Evolutionary conservation across 2,888 invertebrate species (phyloP).

Genomic region (Brenthis daphne): DNA sequence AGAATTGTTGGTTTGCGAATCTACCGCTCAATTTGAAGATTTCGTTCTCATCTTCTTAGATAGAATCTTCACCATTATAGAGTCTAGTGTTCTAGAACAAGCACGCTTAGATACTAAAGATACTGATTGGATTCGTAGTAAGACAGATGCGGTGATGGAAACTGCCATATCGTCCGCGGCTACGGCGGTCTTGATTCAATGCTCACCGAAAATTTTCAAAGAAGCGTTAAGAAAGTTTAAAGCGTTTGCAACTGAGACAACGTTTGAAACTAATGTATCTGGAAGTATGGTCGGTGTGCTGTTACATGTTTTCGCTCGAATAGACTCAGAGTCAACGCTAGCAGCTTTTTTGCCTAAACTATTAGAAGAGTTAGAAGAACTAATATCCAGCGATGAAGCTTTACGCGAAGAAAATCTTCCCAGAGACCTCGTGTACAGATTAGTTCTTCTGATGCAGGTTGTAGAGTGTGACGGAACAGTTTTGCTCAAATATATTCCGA

Average conservation of each 20-base stretch:
- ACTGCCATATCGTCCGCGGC: slow-evolving; percentile 86
- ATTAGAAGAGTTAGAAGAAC: slow-evolving; percentile 83
- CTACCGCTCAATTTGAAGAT: slow-evolving; percentile 93
- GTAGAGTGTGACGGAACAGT: slow-evolving; percentile 85
- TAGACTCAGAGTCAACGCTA: slow-evolving; percentile 86
- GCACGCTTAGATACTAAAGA: slow-evolving; percentile 85
- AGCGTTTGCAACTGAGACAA: slow-evolving; percentile 86
- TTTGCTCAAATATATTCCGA: slow-evolving; percentile 85
- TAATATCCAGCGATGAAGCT: slow-evolving; percentile 85
- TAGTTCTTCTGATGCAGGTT: slow-evolving; percentile 87
- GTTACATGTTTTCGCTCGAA: slow-evolving; percentile 84
- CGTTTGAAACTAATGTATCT: slow-evolving; percentile 92
- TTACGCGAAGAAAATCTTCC: slow-evolving; percentile 89
- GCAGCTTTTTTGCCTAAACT: slow-evolving; percentile 88
- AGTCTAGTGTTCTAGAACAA: slow-evolving; percentile 86
- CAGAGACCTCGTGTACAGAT: slow-evolving; percentile 88
- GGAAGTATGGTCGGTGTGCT: slow-evolving; percentile 90
- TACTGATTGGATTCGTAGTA: slow-evolving; percentile 83
- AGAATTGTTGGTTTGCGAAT: slow-evolving; percentile 88
- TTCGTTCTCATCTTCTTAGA: slow-evolving; percentile 94
- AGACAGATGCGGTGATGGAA: slow-evolving; percentile 88
- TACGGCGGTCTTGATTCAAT: slow-evolving; percentile 86
- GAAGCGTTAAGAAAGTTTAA: slow-evolving; percentile 89
- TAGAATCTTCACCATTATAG: slow-evolving; percentile 86
- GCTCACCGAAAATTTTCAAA: slow-evolving; percentile 84